Conservation (phyloP, 2,888 invertebrate genomes). For the Drosophila aldrichi region DNA sequence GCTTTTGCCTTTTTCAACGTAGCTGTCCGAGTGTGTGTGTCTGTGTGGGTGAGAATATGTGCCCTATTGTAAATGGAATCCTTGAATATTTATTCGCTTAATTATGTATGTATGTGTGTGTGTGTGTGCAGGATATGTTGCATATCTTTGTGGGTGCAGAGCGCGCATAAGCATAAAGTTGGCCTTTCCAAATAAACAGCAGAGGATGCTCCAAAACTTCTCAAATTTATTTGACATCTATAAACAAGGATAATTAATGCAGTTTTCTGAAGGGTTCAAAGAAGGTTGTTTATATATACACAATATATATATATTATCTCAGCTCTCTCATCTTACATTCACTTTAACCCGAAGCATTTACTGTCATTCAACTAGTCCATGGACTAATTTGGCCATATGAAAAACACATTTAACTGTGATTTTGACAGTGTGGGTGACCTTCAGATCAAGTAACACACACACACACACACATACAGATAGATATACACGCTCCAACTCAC, state of each 20-base stretch:
- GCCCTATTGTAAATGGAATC: constrained; percentile 42
- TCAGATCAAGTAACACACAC: constrained; percentile 12
- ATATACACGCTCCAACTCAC: constrained; percentile 18
- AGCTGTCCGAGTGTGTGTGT: constrained; percentile 6
- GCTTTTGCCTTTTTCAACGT: constrained; percentile 36
- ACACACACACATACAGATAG: constrained; percentile 6
- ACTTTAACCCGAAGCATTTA: no score
- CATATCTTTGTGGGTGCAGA: constrained; percentile 42
- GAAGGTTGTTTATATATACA: background rate
- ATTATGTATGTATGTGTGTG: constrained; percentile 55
- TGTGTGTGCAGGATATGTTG: constrained; percentile 30
- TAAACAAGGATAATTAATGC: background rate
- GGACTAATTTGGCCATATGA: background rate
- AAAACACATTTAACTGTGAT: constrained; percentile 7
- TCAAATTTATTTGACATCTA: constrained; percentile 3
- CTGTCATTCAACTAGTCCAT: constrained; percentile 1
- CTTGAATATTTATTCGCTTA: constrained; percentile 69
- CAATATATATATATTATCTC: background rate
- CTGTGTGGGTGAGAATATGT: constrained; percentile 12
- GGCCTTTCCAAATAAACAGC: constrained; percentile 8
- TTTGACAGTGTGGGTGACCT: constrained; percentile 36
- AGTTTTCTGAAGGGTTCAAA: background rate
- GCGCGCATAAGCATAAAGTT: constrained; percentile 2
- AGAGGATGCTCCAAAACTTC: background rate
- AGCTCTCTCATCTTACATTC: background rate